Evolutionary conservation across 2,113 vertebrate species (phyloP).

Genomic region (Myiozetetes cayanensis): DNA sequence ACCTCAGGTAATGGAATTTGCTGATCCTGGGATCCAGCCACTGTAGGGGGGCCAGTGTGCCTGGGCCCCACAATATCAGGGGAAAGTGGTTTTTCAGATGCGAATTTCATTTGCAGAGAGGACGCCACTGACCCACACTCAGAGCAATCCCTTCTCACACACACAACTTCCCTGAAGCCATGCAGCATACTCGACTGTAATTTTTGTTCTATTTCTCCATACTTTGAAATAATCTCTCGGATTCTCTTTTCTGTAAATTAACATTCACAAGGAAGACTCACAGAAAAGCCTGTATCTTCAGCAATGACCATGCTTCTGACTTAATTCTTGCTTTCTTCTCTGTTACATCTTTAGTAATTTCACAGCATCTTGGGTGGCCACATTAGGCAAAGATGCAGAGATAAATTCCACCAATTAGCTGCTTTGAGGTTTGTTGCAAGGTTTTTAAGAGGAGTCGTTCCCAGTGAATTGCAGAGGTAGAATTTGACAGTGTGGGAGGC

Average conservation of each 20-base stretch:
- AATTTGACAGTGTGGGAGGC: neutral
- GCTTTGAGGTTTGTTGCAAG: accelerated
- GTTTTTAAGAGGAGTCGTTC: neutral
- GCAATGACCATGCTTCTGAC: neutral
- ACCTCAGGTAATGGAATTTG: neutral
- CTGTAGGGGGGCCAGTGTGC: neutral
- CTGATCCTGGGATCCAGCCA: neutral
- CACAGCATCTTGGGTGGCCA: neutral
- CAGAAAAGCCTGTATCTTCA: neutral
- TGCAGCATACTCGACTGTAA: too few relatives aligned
- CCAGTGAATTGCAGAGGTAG: neutral
- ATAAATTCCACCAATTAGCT: neutral
- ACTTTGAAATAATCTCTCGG: neutral
- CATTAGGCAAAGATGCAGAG: neutral
- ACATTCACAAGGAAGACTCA: neutral
- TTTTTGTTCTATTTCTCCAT: neutral
- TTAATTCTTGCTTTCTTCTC: neutral
- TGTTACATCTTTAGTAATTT: neutral
- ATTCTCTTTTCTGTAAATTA: neutral
- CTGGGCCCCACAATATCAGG: neutral
- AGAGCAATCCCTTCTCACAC: neutral
- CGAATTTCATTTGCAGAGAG: neutral
- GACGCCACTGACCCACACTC: accelerated
- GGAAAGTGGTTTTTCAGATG: neutral
- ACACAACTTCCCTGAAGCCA: neutral